A percentile compares a stretch with the other conserved stretches of the same genome.
Conservation (phyloP, 2,888 invertebrate species). For the Lepidochrysops patricia region DNA sequence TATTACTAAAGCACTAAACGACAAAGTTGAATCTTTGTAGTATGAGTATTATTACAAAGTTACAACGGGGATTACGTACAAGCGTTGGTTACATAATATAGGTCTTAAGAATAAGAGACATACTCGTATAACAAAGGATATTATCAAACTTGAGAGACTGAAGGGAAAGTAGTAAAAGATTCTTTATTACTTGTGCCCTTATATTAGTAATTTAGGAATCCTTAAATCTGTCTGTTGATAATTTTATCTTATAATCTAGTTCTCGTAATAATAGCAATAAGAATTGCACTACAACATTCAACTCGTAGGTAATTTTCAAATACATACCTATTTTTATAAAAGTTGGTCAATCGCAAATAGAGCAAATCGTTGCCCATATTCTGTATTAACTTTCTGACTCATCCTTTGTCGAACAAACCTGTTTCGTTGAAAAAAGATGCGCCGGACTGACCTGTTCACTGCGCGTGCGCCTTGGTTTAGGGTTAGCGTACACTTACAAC, state of each 20-base stretch:
- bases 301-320: neutral
- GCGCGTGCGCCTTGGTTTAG: constrained; percentile 30
- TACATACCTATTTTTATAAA: neutral
- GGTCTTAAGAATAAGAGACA: neutral
- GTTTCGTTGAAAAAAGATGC: constrained; percentile 54
- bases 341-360: constrained; percentile 15
- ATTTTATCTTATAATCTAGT: no score
- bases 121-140: no score
- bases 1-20: neutral
- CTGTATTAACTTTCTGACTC: constrained; percentile 47
- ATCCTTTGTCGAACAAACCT: constrained; percentile 63
- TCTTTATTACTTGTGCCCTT: no score
- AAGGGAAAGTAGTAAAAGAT: no score
- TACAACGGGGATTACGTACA: neutral
- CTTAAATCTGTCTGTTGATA: no score
- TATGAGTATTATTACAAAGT: neutral
- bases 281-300: no score
- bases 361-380: constrained; percentile 27
- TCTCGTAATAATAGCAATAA: no score
- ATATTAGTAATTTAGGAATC: no score
- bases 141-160: no score
- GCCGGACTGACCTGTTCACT: constrained; percentile 56
- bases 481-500: no score
- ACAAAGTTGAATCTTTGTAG: neutral
- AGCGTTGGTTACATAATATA: neutral